Conservation (phyloP, 2,797 vertebrate genomes). For the Yasuhikotakia modesta region DNA sequence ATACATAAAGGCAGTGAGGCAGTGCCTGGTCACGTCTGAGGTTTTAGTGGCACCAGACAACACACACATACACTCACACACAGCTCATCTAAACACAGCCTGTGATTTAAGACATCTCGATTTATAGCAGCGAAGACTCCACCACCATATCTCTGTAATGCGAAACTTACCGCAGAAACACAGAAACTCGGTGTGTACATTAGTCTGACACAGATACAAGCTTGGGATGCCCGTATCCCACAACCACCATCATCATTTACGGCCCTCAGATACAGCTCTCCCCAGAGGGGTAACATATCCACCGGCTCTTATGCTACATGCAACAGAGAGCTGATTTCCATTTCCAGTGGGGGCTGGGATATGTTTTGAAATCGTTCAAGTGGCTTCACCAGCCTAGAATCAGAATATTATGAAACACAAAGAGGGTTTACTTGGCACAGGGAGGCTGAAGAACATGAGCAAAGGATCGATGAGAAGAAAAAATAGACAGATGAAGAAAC, state of each 20-base stretch:
- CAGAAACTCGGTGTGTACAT: constrained; percentile 30
- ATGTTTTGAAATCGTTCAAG: constrained; percentile 28
- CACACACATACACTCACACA: constrained; percentile 15
- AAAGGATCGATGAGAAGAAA: constrained; percentile 41
- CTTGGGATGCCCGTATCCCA: too few relatives aligned
- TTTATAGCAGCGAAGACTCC: constrained; percentile 43
- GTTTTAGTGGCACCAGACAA: constrained; percentile 43
- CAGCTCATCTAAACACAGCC: neutral
- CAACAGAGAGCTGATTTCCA: constrained; percentile 21
- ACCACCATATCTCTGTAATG: constrained; percentile 35
- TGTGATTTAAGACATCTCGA: constrained; percentile 39
- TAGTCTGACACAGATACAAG: constrained; percentile 42
- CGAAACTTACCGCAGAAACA: constrained; percentile 38
- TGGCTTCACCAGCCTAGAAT: constrained; percentile 31
- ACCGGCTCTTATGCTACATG: constrained; percentile 13
- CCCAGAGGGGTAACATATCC: constrained; percentile 26
- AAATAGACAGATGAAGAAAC: constrained; percentile 7
- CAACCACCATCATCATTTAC: constrained; percentile 46
- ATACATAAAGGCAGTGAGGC: constrained; percentile 44
- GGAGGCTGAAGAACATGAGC: constrained; percentile 33
- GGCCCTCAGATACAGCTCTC: constrained; percentile 41
- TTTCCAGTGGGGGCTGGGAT: neutral
- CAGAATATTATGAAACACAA: constrained; percentile 44
- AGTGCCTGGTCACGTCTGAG: constrained; percentile 34
- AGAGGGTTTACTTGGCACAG: constrained; percentile 9